Evolutionary conservation across 1,140 invertebrate genomes (phyloP).

Genomic region (Drepana arcuata): DNA sequence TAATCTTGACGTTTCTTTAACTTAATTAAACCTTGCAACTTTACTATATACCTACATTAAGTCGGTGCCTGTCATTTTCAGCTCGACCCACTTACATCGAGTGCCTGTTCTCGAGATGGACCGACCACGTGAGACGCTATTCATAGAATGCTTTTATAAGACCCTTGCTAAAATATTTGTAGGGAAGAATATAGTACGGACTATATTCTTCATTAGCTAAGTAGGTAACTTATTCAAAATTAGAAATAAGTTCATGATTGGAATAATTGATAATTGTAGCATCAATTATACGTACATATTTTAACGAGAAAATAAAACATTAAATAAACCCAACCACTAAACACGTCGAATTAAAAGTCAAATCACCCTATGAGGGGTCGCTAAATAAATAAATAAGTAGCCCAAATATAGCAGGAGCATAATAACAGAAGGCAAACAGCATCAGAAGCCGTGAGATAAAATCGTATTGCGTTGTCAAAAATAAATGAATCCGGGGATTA

Average conservation of each 20-base stretch:
- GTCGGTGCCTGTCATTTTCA: constrained; percentile 23
- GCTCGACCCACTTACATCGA: constrained; percentile 20
- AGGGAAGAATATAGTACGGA: no score
- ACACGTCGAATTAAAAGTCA: constrained; percentile 60
- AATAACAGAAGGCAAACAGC: constrained; percentile 70
- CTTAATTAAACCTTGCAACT: constrained; percentile 23
- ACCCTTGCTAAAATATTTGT: no score
- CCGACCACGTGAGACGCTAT: constrained; percentile 19
- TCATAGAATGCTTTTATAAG: no score
- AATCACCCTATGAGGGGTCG: constrained; percentile 54
- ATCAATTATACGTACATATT: no score
- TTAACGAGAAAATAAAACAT: no score
- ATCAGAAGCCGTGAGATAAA: constrained; percentile 70
- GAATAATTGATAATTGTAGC: no score
- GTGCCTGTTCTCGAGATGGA: constrained; percentile 13
- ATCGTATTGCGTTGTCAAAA: constrained; percentile 72
- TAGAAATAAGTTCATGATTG: no score
- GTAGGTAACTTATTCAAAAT: no score
- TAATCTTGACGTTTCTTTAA: no score
- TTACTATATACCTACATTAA: no score
- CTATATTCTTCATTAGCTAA: no score
- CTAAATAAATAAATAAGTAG: constrained; percentile 67
- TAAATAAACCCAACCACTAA: constrained; percentile 52
- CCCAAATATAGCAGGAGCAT: constrained; percentile 56
- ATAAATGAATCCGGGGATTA: constrained; percentile 71